Percentiles rank a stretch among this genome's conserved stretches.
These are phyloP conservation scores for Pluvialis apricaria DNA, from an alignment of 2,113 vertebrate genomes.

Conservation along the genomic window DNA sequence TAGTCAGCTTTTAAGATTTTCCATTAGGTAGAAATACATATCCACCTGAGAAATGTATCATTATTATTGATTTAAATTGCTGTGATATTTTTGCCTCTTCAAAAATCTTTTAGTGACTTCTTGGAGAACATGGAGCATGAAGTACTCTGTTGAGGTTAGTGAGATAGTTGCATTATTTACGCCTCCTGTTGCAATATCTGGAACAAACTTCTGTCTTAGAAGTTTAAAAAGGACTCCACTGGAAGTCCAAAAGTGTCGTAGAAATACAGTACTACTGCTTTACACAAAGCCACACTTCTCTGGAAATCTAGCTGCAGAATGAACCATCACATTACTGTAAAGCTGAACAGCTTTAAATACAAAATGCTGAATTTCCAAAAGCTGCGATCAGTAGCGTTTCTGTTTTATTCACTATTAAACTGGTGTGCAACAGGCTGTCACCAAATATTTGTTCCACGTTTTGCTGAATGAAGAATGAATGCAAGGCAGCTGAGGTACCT, in stretches of 20 bases:
- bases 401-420: slow-evolving; percentile 35
- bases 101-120: background rate
- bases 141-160: background rate
- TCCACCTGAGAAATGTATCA: background rate
- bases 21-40: background rate
- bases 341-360: slow-evolving; percentile 44
- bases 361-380: slow-evolving; percentile 52
- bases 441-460: slow-evolving; percentile 27
- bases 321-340: slow-evolving; percentile 8
- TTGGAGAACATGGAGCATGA: background rate
- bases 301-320: background rate
- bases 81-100: background rate
- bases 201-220: background rate
- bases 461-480: slow-evolving; percentile 35
- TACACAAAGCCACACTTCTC: background rate
- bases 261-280: background rate
- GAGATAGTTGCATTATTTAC: background rate
- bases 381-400: background rate
- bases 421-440: slow-evolving; percentile 23
- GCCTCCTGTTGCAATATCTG: background rate
- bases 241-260: background rate
- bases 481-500: background rate
- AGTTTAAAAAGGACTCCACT: background rate
- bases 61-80: background rate
- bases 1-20: background rate